Percentiles rank a stretch among this genome's conserved stretches.
Conservation (phyloP, 1,140 invertebrate species). For the Drosophila dunni region DNA sequence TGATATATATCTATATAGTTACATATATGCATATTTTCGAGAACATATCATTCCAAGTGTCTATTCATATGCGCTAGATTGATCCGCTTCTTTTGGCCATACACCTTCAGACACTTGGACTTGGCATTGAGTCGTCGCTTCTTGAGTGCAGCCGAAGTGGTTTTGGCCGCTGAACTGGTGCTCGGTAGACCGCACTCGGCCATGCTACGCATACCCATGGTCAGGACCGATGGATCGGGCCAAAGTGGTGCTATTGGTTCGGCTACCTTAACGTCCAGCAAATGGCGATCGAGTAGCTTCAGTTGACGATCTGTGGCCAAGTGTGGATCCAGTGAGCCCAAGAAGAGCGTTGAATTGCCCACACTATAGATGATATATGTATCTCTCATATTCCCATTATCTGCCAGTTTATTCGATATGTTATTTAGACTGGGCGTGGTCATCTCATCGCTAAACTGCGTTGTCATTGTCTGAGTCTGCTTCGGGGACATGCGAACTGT, state of each 20-base stretch:
- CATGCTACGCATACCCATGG: constrained; percentile 34
- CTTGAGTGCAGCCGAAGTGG: not conserved
- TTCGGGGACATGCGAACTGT: not conserved
- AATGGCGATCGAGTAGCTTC: constrained; percentile 45
- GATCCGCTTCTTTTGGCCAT: constrained; percentile 26
- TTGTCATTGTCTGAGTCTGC: not conserved
- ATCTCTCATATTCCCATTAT: constrained; percentile 22
- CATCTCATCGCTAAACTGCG: constrained; percentile 10
- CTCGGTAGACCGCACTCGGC: constrained; percentile 1
- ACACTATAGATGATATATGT: constrained; percentile 58
- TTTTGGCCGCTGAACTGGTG: constrained; percentile 15
- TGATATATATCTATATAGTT: not conserved
- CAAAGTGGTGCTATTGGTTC: constrained; percentile 12
- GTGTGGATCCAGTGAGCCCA: constrained; percentile 38
- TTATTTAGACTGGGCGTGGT: not conserved
- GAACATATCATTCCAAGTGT: not conserved
- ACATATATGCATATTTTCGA: not conserved
- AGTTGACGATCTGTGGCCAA: constrained; percentile 18
- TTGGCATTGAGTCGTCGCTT: constrained; percentile 2
- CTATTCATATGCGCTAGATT: constrained; percentile 10
- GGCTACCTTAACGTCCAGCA: constrained; percentile 35
- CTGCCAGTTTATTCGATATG: not conserved
- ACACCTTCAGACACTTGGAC: constrained; percentile 3
- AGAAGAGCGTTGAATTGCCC: constrained; percentile 52
- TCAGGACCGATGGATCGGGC: constrained; percentile 48